A percentile compares a stretch with the other conserved stretches of the same genome.
These are phyloP conservation scores for Oikopleura vanhoeffeni DNA, from an alignment of 23 tunicate genomes.

Conservation along the genomic window DNA sequence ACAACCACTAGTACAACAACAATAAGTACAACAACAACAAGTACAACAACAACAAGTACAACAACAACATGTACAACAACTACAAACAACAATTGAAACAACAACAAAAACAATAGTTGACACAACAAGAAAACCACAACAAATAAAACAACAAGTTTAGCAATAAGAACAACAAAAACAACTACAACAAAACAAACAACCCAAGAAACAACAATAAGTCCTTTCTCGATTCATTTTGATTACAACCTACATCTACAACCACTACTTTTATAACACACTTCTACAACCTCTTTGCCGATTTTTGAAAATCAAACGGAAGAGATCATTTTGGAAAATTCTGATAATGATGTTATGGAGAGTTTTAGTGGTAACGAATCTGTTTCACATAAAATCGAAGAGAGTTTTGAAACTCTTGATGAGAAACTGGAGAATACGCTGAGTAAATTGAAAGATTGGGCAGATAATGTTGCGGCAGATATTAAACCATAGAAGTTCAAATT, in stretches of 20 bases:
- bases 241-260: neutral
- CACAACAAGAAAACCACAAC: slow-evolving; percentile 6
- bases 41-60: neutral
- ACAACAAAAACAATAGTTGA: neutral
- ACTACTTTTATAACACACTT: neutral
- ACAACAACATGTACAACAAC: neutral
- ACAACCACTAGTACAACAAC: neutral
- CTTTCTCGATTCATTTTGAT: neutral
- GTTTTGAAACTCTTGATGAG: neutral
- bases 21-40: neutral
- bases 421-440: neutral
- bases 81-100: neutral
- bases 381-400: neutral
- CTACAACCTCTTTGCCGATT: neutral
- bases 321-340: neutral
- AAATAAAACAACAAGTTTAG: neutral
- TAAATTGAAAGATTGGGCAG: neutral
- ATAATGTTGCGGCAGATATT: neutral
- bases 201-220: neutral
- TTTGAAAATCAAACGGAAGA: neutral
- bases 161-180: neutral
- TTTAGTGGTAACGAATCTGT: neutral
- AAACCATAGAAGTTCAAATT: neutral
- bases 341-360: neutral
- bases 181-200: neutral